Evolutionary conservation across 2,113 vertebrate genomes (phyloP).

Genomic region (Sus scrofa): T2T-Sscrofa CM000812.6:141541501-141542000

Average conservation of each 20-base stretch:
- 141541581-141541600: not conserved
- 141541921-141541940: not conserved
- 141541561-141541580: not conserved
- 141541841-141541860: not conserved
- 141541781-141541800: not conserved
- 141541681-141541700: not conserved
- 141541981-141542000: constrained; percentile 20
- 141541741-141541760: not conserved
- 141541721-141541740: not conserved
- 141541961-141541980: not conserved
- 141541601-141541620: not conserved
- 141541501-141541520: constrained; percentile 1
- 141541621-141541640: not conserved
- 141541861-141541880: not conserved
- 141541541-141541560: not conserved
- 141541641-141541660: not conserved
- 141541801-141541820: not conserved
- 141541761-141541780: not conserved
- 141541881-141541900: constrained; percentile 11
- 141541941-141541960: not conserved
- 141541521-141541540: not conserved
- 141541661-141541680: not conserved
- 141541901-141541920: not conserved
- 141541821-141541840: not conserved
- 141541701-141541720: not conserved